Percentiles rank a stretch among this genome's conserved stretches.
These are phyloP conservation scores for Muricea muricata DNA, from an alignment of 92 coral and sea anemone species.

Conservation along the genomic window DNA sequence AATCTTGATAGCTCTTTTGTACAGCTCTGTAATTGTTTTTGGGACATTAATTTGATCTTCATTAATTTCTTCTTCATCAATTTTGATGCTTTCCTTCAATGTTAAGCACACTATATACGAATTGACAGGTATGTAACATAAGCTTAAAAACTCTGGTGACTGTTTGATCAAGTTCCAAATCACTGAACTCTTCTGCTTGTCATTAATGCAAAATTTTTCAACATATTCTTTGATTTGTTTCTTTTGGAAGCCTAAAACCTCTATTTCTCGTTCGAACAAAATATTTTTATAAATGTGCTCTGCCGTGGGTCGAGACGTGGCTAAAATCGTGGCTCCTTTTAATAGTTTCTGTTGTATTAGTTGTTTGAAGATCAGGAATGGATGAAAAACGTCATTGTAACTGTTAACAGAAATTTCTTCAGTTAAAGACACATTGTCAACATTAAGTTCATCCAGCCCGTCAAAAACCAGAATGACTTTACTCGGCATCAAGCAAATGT, in stretches of 20 bases:
- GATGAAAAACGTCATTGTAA: not conserved
- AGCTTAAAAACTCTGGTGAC: not conserved
- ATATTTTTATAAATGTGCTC: not conserved
- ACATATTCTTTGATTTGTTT: constrained; percentile 23
- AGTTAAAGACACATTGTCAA: not conserved
- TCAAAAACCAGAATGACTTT: constrained; percentile 53
- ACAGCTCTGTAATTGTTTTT: constrained; percentile 36
- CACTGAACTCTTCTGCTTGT: not conserved
- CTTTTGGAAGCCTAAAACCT: constrained; percentile 6
- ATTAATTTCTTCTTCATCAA: not conserved
- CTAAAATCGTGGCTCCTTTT: constrained; percentile 25
- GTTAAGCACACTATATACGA: constrained; percentile 44
- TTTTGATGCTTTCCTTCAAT: not conserved
- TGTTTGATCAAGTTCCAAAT: not conserved
- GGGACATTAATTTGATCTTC: constrained; percentile 7
- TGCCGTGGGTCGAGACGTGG: constrained; percentile 43
- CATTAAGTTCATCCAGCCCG: constrained; percentile 53
- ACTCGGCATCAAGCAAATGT: constrained; percentile 8
- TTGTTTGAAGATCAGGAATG: not conserved
- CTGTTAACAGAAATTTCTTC: not conserved
- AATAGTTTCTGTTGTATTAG: not conserved
- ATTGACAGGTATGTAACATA: constrained; percentile 38
- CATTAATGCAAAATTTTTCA: not conserved
- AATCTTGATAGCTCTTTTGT: constrained; percentile 3
- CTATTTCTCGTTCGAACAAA: constrained; percentile 3